Percentiles rank a stretch among this genome's conserved stretches.
phyloP scores from a whole-genome alignment of 2,113 vertebrate genomes.

The Pomatostomus ruficeps region DNA sequence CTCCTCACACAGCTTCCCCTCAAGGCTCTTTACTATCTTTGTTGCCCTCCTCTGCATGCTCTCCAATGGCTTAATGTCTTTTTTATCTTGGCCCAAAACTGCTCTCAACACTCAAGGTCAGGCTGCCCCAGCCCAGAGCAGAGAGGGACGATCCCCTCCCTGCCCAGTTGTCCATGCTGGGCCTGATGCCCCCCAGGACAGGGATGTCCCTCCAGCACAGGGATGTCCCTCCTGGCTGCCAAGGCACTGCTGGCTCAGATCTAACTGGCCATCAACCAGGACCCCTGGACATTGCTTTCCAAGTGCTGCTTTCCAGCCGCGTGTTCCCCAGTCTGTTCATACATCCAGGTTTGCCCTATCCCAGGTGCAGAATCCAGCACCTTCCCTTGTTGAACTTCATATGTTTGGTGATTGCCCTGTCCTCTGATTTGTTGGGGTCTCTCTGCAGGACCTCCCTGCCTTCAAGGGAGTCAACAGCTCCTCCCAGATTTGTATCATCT shows the following conservation, averaged over 20 bases:
- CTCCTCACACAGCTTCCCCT: background rate
- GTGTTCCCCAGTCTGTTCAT: background rate
- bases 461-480: background rate
- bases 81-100: background rate
- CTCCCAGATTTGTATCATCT: background rate
- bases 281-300: background rate
- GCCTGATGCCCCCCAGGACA: background rate
- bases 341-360: background rate
- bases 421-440: background rate
- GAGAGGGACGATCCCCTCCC: fast-evolving
- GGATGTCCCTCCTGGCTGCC: background rate
- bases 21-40: background rate
- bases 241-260: background rate
- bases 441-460: background rate
- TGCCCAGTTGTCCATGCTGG: background rate
- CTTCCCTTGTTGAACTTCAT: background rate
- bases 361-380: background rate
- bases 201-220: background rate
- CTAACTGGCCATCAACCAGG: background rate
- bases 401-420: background rate
- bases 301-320: background rate
- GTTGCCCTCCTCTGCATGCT: background rate
- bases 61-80: background rate
- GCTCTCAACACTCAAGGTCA: background rate
- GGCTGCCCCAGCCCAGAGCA: background rate